Percentiles rank a stretch among this genome's conserved stretches.
Conservation (phyloP, 2,797 vertebrate species). For the Pipistrellus pygmaeus region DNA sequence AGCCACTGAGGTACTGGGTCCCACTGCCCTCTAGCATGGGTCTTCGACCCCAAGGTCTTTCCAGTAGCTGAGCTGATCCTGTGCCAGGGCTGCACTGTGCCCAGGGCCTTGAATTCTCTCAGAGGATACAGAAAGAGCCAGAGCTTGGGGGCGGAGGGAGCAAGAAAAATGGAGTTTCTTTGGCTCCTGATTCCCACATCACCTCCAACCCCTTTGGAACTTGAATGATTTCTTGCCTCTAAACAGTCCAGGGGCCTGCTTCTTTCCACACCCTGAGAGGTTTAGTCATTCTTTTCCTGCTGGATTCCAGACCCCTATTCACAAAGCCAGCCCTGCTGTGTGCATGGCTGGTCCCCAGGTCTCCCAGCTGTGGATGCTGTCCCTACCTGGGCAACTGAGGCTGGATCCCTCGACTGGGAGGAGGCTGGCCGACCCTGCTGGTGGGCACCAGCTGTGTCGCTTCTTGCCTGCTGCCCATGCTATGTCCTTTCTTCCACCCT, state of each 20-base stretch:
- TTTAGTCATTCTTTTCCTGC: not conserved
- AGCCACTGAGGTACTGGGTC: not conserved
- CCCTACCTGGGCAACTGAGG: not conserved
- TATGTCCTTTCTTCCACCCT: not conserved
- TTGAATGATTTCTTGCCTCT: not conserved
- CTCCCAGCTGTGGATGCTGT: not conserved
- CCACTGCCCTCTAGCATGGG: not conserved
- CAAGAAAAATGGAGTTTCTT: not conserved
- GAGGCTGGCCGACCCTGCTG: not conserved
- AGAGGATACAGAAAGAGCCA: not conserved
- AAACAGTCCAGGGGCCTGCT: not conserved
- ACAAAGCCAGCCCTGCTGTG: not conserved
- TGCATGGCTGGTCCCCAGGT: not conserved
- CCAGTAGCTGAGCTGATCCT: not conserved
- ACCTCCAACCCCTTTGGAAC: not conserved
- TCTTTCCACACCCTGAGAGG: not conserved
- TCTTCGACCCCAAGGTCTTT: not conserved
- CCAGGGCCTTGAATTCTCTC: not conserved
- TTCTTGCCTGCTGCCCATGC: not conserved
- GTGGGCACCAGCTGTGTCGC: accelerated
- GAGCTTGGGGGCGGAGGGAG: not conserved
- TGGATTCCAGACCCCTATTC: not conserved
- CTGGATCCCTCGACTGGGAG: not conserved
- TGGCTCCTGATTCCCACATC: not conserved
- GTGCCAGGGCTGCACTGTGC: not conserved